These are phyloP conservation scores for Galagoides demidoff DNA, from an alignment of 2,797 vertebrate genomes.

Conservation along the genomic window DNA sequence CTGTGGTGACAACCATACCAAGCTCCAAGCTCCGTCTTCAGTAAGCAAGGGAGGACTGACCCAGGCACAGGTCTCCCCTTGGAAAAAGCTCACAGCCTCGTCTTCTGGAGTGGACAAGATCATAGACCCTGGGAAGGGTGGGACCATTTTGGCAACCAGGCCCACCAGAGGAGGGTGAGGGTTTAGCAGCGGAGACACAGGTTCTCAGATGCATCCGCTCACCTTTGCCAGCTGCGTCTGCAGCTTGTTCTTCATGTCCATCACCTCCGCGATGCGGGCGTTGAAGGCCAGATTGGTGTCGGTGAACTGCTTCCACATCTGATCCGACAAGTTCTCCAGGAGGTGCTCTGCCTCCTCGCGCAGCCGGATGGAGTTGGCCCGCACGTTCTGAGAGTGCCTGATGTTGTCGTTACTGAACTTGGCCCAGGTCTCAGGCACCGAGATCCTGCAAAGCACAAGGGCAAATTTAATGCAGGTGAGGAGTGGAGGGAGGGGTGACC, in stretches of 20 bases:
- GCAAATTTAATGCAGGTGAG: not conserved
- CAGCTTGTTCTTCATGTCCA: conserved; percentile 84
- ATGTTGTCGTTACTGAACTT: conserved; percentile 87
- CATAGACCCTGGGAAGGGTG: fast-evolving
- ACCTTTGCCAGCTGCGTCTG: conserved; percentile 85
- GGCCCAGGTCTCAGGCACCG: conserved; percentile 80
- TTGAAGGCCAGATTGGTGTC: conserved; percentile 85
- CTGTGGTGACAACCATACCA: not conserved
- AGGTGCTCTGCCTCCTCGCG: conserved; percentile 81
- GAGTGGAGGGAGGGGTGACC: fast-evolving
- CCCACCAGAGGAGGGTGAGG: fast-evolving
- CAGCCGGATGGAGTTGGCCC: conserved; percentile 83
- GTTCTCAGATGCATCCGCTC: not conserved
- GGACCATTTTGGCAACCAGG: fast-evolving
- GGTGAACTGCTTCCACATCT: conserved; percentile 85
- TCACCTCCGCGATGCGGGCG: conserved; percentile 77
- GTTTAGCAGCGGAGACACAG: fast-evolving
- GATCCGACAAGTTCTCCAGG: conserved; percentile 77
- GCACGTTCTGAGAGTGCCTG: conserved; percentile 82
- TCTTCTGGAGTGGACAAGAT: not conserved
- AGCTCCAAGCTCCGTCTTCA: not conserved
- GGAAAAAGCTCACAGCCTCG: not conserved
- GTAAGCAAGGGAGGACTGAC: not conserved
- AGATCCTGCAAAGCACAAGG: conserved; percentile 62
- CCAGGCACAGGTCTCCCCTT: not conserved